phyloP scores from a whole-genome alignment of 2,113 vertebrate genomes.

The Mesitornis unicolor region DNA sequence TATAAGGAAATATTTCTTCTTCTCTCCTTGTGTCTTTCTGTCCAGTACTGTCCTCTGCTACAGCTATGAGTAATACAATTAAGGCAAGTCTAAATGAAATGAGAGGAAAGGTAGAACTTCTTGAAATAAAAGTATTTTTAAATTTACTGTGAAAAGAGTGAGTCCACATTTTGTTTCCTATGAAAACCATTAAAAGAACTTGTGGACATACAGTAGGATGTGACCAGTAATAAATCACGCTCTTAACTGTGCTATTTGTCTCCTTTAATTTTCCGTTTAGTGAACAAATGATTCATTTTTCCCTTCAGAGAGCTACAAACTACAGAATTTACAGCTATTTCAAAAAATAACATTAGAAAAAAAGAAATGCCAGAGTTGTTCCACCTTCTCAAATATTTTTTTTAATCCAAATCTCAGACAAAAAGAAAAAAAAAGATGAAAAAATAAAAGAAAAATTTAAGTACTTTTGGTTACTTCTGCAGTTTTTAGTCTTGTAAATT shows the following conservation, averaged over 20 bases:
- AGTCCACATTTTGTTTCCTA: constrained; percentile 14
- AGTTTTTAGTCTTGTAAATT: neutral
- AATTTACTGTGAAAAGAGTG: neutral
- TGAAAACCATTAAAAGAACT: constrained; percentile 37
- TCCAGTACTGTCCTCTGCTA: neutral
- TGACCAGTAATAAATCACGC: constrained; percentile 23
- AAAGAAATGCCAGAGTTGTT: neutral
- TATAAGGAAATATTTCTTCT: neutral
- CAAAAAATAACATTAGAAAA: neutral
- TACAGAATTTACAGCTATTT: constrained; percentile 36
- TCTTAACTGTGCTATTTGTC: constrained; percentile 41
- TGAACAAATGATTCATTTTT: constrained; percentile 53
- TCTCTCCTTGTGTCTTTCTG: neutral
- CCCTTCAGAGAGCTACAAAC: constrained; percentile 31
- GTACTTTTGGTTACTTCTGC: neutral
- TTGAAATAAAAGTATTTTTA: neutral
- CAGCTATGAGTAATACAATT: neutral
- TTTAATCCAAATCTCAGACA: neutral
- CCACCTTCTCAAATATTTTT: constrained; percentile 34
- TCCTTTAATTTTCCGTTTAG: constrained; percentile 57
- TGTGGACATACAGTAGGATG: constrained; percentile 21
- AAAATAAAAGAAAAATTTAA: no score
- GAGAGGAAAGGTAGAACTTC: neutral
- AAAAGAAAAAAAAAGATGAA: neutral
- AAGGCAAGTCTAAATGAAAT: neutral